These are phyloP conservation scores for Scaptomyza parva DNA, from an alignment of 2,888 invertebrate species.

Conservation along the genomic window DNA sequence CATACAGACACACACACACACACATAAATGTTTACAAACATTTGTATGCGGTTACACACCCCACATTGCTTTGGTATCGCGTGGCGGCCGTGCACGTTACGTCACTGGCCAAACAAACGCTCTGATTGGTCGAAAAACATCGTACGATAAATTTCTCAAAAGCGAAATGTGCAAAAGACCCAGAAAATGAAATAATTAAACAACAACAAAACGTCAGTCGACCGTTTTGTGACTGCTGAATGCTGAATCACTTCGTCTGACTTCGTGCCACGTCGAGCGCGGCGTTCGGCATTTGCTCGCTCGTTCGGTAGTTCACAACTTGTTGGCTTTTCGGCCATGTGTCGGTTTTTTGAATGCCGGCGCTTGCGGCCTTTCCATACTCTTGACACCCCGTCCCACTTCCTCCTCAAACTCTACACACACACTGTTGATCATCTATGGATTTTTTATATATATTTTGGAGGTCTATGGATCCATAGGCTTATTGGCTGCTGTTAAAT, in stretches of 20 bases:
- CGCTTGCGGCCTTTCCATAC: conserved; percentile 39
- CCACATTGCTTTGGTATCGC: conserved; percentile 59
- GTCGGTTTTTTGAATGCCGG: conserved; percentile 31
- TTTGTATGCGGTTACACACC: conserved; percentile 30
- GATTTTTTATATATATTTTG: conserved; percentile 24
- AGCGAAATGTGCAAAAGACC: conserved; percentile 66
- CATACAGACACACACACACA: background rate
- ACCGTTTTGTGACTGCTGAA: conserved; percentile 41
- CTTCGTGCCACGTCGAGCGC: conserved; percentile 70
- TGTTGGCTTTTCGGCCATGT: conserved; percentile 59
- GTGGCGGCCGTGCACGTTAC: conserved; percentile 76
- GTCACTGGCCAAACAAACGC: conserved; percentile 80
- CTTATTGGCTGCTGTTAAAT: conserved; percentile 17
- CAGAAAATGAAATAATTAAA: conserved; percentile 70
- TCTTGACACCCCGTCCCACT: background rate
- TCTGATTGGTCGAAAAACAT: conserved; percentile 84
- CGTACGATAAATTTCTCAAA: conserved; percentile 83
- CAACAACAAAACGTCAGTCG: conserved; percentile 32
- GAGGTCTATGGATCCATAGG: conserved; percentile 16
- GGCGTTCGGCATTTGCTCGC: conserved; percentile 17
- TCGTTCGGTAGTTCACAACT: conserved; percentile 46
- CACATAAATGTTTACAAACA: conserved; percentile 12
- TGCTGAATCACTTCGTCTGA: conserved; percentile 60
- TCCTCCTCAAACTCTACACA: background rate
- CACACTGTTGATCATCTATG: conserved; percentile 14